A percentile compares a stretch with the other conserved stretches of the same genome.
Conservation (phyloP, 2,113 vertebrate genomes). For the Eolophus roseicapilla region DNA sequence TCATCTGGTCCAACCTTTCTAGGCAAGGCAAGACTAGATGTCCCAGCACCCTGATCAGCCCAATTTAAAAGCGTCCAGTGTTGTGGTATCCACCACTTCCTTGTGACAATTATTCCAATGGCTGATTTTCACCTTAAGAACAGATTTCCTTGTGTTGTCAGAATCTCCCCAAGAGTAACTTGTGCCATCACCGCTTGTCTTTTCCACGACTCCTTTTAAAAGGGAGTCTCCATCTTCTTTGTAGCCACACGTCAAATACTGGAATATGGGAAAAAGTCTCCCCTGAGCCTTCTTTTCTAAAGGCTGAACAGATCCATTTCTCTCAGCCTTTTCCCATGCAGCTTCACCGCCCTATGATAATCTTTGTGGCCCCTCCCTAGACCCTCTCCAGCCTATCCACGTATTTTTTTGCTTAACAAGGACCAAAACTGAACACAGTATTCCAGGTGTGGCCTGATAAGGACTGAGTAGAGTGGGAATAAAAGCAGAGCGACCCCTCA, state of each 20-base stretch:
- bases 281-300: neutral
- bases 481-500: neutral
- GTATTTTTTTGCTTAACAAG: neutral
- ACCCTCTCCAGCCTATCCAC: neutral
- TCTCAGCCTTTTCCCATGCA: neutral
- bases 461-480: neutral
- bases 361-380: neutral
- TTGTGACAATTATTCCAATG: neutral
- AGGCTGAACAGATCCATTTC: neutral
- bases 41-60: neutral
- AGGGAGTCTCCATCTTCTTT: neutral
- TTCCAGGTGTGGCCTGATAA: neutral
- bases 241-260: neutral
- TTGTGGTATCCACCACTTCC: neutral
- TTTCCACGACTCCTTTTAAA: neutral
- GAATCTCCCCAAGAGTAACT: neutral
- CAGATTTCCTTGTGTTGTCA: rapidly evolving
- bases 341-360: neutral
- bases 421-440: neutral
- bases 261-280: neutral
- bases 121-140: neutral
- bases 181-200: neutral
- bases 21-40: neutral
- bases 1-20: neutral
- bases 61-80: neutral